Conservation (phyloP, 2,888 invertebrate genomes). For the Syrphus vitripennis region DNA sequence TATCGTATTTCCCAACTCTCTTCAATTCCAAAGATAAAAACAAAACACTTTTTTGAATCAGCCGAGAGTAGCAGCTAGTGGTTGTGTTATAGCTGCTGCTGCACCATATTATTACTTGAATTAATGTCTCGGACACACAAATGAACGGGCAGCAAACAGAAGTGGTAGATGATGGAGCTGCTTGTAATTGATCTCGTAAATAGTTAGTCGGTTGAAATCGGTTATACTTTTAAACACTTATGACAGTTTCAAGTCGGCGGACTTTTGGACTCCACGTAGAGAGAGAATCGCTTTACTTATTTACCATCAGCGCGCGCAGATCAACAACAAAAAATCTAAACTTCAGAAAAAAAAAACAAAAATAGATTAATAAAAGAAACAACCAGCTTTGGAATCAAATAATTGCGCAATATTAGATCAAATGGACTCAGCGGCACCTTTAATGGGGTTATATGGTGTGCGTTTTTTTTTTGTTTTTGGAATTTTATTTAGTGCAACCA, state of each 20-base stretch:
- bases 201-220: constrained; percentile 55
- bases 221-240: constrained; percentile 62
- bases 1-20: constrained; percentile 52
- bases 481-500: constrained; percentile 25
- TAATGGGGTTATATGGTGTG: constrained; percentile 49
- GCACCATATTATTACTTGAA: constrained; percentile 36
- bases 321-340: not conserved
- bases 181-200: constrained; percentile 70
- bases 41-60: constrained; percentile 7
- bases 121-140: constrained; percentile 59
- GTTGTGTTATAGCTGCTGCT: no score
- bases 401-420: constrained; percentile 63
- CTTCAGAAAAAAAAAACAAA: not conserved
- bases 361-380: constrained; percentile 1
- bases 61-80: not conserved
- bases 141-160: constrained; percentile 63
- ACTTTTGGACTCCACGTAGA: constrained; percentile 27
- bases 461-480: constrained; percentile 9
- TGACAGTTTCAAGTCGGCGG: constrained; percentile 53
- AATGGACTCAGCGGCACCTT: constrained; percentile 57
- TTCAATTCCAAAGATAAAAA: constrained; percentile 10
- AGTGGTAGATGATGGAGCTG: constrained; percentile 69
- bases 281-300: not conserved
- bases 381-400: constrained; percentile 34
- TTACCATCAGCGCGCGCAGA: not conserved